Evolutionary conservation across 2,888 invertebrate species (phyloP).

Genomic region (Stomorhina lunata): DNA sequence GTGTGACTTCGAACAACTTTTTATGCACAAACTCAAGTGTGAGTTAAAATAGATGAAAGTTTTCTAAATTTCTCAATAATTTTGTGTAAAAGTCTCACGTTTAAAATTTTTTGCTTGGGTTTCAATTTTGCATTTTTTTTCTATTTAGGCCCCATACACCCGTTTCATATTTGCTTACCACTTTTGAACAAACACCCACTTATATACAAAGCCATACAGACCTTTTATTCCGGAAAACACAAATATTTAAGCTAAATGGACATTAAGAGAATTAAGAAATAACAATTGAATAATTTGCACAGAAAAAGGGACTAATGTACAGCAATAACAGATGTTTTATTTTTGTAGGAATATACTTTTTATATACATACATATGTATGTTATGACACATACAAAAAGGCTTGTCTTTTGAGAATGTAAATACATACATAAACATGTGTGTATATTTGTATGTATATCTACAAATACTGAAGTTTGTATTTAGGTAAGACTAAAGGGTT

Average conservation of each 20-base stretch:
- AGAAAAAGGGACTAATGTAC: background rate
- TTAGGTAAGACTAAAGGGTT: background rate
- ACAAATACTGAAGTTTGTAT: background rate
- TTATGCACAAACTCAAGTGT: too few species aligned
- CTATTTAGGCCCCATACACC: slow-evolving; percentile 13
- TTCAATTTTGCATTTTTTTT: background rate
- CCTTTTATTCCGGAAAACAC: background rate
- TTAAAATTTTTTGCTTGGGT: background rate
- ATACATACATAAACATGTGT: background rate
- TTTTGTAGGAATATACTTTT: background rate
- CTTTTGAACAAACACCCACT: slow-evolving; percentile 8
- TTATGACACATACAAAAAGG: background rate
- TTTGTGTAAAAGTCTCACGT: slow-evolving; percentile 51
- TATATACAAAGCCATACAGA: background rate
- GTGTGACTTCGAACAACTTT: too few species aligned
- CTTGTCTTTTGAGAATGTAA: too few species aligned
- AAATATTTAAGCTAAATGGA: background rate
- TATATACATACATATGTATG: too few species aligned
- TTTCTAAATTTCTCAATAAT: too few species aligned
- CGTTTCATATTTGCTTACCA: slow-evolving; percentile 41
- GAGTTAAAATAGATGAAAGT: too few species aligned
- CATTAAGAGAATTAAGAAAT: background rate
- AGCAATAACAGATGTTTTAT: slow-evolving; percentile 2
- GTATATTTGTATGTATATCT: background rate
- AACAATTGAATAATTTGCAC: background rate